Base-by-base conservation (phyloP, 2,113 vertebrate genomes). In the Pipra filicauda region DNA sequence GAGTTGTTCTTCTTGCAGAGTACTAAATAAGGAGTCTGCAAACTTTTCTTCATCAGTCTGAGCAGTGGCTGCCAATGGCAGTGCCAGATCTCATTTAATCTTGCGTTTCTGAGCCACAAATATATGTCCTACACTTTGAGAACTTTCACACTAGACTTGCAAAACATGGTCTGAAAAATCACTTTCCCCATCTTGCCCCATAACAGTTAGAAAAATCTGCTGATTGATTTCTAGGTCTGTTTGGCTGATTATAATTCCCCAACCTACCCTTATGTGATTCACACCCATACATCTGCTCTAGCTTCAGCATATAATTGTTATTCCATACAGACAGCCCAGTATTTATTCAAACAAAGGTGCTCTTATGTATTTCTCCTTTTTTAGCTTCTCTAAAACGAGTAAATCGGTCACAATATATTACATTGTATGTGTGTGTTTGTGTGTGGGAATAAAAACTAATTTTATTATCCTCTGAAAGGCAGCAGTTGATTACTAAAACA, bases 221-320 rank as follows among this genome's bases (percentile, higher is more conserved):
- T 94, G 73, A 96, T 91, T 83, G 94, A 96, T 92, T 95, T 73
- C 90, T 89, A 74, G 70, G 89, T 90, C 96, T 96, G 89, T 76
- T 95, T 85, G 55, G 69, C 89, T 96, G 89, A 90, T 94, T 95
- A 75, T 75, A 86, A 94, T 91, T 95, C 96, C 61, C 74, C 88
- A 93, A 89, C 80, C 66, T 76, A 88, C 82, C 85, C 94, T 92
- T 93, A 84, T 92, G 88, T 75, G 92, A 96, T 94, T 96, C 95
- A 92, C 87, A 92, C 92, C 91, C 93, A 95, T 95, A 90, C 93
- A 95, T 95, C 91, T 96, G 92, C 92, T 97, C 77, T 66, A 91
- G 92, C 73, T 88, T 92, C 92, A 96, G 82, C 64, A 54, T 82
- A 69, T 93, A 95, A 96, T 96, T 93, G 87, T 92, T 92, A 93